Evolutionary conservation across 2,113 vertebrate genomes (phyloP).

Genomic region (Chamaea fasciata): DNA sequence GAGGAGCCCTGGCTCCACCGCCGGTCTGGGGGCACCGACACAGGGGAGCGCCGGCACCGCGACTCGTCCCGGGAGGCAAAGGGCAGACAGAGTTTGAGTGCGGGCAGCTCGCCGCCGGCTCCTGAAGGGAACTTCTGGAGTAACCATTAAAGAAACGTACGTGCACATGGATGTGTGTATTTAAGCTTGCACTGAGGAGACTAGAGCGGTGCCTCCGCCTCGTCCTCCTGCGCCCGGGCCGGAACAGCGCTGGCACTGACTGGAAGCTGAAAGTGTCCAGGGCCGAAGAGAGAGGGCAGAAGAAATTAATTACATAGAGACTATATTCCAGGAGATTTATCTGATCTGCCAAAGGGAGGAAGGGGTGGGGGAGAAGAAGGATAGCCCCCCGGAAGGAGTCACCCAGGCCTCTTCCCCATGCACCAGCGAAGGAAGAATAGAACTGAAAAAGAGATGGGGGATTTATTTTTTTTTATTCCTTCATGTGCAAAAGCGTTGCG

Average conservation of each 20-base stretch:
- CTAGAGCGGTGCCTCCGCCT: neutral
- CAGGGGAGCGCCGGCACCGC: neutral
- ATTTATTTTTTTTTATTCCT: neutral
- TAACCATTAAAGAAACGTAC: neutral
- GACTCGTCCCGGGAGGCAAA: neutral
- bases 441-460: neutral
- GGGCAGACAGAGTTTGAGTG: neutral
- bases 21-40: fast-evolving
- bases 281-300: neutral
- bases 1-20: neutral
- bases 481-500: neutral
- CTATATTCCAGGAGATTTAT: neutral
- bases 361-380: neutral
- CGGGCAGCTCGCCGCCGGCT: too few relatives aligned
- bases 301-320: neutral
- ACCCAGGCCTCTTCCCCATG: neutral
- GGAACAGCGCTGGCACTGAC: neutral
- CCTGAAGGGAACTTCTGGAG: neutral
- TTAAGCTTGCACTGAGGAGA: neutral
- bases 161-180: neutral
- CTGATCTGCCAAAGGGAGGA: neutral
- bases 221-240: neutral
- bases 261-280: neutral
- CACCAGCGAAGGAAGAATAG: neutral
- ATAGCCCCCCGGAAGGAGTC: neutral